A percentile compares a stretch with the other conserved stretches of the same genome.
Evolutionary conservation across 2,797 vertebrate genomes (phyloP).

Genomic region (Agapornis canus): DNA sequence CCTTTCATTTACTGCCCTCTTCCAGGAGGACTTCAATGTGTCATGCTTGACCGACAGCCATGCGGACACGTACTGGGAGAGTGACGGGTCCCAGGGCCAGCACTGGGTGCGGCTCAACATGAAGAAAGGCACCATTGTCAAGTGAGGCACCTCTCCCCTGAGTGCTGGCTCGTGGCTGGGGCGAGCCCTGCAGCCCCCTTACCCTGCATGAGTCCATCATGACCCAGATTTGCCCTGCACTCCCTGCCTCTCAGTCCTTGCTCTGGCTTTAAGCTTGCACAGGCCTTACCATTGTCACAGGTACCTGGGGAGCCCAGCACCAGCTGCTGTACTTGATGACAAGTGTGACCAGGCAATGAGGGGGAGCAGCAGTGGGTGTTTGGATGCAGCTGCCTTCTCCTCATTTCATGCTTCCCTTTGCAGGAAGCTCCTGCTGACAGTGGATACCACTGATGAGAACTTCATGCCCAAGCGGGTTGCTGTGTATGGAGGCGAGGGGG

Average conservation of each 20-base stretch:
- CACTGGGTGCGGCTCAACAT: conserved; percentile 98
- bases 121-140: conserved; percentile 97
- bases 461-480: conserved; percentile 96
- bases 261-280: background rate
- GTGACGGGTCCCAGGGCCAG: conserved; percentile 94
- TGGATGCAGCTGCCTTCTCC: background rate
- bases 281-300: background rate
- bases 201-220: background rate
- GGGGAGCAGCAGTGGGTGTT: background rate
- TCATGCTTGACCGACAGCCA: conserved; percentile 93
- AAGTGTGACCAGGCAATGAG: background rate
- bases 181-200: background rate
- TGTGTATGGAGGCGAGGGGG: conserved; percentile 91
- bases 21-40: conserved; percentile 91
- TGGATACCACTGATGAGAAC: conserved; percentile 95
- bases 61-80: conserved; percentile 95
- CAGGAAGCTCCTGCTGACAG: conserved; percentile 92
- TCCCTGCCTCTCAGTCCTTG: background rate
- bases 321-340: background rate
- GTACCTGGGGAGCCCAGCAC: background rate
- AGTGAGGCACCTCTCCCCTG: conserved; percentile 78
- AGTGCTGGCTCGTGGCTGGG: accelerated
- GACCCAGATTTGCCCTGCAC: accelerated
- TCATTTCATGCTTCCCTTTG: background rate
- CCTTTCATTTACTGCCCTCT: background rate